Conservation (phyloP, 2,888 invertebrate genomes). For the Embidobia sp. region DNA sequence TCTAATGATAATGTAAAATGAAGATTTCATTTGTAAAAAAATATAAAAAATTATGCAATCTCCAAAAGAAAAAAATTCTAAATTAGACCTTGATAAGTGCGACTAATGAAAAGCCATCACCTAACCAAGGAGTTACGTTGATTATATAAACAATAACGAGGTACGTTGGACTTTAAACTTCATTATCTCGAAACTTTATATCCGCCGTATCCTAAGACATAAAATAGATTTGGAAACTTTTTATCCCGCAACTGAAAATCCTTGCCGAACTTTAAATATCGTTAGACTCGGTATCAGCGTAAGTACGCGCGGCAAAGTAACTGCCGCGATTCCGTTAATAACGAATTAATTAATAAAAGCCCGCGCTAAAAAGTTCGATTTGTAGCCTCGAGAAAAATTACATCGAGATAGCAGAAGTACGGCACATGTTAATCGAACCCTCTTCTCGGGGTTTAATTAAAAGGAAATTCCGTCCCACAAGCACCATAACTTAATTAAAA, state of each 20-base stretch:
- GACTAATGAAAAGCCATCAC: too few relatives aligned
- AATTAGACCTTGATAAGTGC: too few relatives aligned
- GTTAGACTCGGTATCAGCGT: constrained; percentile 13
- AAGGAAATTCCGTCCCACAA: constrained; percentile 12
- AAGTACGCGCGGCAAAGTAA: neutral
- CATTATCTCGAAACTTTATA: constrained; percentile 11
- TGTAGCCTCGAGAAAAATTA: constrained; percentile 8
- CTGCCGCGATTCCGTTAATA: neutral
- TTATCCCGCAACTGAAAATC: constrained; percentile 8
- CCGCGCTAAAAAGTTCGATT: constrained; percentile 8
- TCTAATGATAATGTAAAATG: too few relatives aligned
- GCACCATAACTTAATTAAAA: constrained; percentile 16
- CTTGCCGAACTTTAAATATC: constrained; percentile 3
- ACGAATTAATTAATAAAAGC: constrained; percentile 15
- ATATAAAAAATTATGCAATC: too few relatives aligned
- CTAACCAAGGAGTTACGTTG: neutral
- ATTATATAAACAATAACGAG: constrained; percentile 14
- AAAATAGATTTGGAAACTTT: constrained; percentile 25
- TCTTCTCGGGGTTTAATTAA: constrained; percentile 12
- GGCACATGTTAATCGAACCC: constrained; percentile 3
- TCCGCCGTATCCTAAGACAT: neutral
- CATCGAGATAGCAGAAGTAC: neutral
- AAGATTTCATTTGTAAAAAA: too few relatives aligned
- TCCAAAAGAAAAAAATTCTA: too few relatives aligned
- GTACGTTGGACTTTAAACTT: neutral